Evolutionary conservation across 2,888 invertebrate species (phyloP), one percentile per base, ranked within the genome.

Genomic region (Phalangium opilio): DNA sequence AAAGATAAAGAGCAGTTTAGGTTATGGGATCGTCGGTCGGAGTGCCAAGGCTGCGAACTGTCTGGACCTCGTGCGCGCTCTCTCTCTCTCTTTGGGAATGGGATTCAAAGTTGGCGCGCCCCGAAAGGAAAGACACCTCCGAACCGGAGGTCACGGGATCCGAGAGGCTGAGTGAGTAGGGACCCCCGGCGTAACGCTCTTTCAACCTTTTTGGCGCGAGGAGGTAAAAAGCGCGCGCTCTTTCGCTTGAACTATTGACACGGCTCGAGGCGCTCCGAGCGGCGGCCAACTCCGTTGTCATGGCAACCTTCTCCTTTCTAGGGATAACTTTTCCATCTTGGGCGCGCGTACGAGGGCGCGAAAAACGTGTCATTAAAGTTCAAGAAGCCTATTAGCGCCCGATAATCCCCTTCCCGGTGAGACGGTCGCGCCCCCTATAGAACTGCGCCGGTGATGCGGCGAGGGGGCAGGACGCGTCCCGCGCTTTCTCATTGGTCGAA

Each of bases 341-440:
- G 8, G 27, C 27, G 27, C 27, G 27, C 27, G 27, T 27, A 7
- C 27, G 27, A 27, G 27, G 27, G 27, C 27, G 27, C 27, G 49
- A 14, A 36, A 45, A 41, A 36, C 49, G 41, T 49, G 49, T 49
- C 49, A 49, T 49, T 45, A 32, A 45, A 49, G 49, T 49, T 49
- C 49, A 49, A 49, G 49, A 49, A 49, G 49, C 49, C 49, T 49
- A 49, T 49, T 49, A 49, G 49, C 47, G 45, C 45, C 41, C 41
- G 49, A 49, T 49, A 49, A 49, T 49, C 45, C 49, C 27, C 27
- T 8, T 27, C 27, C 14, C 40, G 45, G 44, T 45, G 39, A 32
- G 43, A 19, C 47, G 49, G 49, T 49, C 49, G 45, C 41, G 49
- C 49, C 49, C 49, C 27, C 27, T 27, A 27, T 27, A 27, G 27